A percentile compares a stretch with the other conserved stretches of the same genome.
Evolutionary conservation across 2,888 invertebrate species (phyloP).

Genomic region (Linnaemya tessellans): DNA sequence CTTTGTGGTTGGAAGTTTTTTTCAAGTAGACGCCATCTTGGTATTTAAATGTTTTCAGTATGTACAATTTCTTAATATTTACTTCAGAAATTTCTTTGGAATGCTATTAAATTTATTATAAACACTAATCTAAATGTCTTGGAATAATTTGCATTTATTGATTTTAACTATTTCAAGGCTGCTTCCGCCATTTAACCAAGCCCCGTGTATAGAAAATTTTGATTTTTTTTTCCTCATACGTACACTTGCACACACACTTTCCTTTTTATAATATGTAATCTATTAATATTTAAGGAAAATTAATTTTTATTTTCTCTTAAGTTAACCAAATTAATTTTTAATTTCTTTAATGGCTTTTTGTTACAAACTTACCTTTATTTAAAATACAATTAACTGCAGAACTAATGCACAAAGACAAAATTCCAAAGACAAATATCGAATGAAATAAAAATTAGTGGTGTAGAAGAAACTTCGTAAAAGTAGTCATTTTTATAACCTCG

Average conservation of each 20-base stretch:
- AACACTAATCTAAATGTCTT: not conserved
- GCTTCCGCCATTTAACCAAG: constrained; percentile 69
- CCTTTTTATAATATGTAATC: not conserved
- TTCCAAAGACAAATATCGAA: constrained; percentile 74
- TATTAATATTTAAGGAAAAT: not conserved
- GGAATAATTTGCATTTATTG: constrained; percentile 63
- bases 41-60: constrained; percentile 45
- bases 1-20: constrained; percentile 53
- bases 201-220: constrained; percentile 59
- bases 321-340: not conserved
- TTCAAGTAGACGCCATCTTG: constrained; percentile 69
- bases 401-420: constrained; percentile 74
- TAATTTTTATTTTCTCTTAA: not conserved
- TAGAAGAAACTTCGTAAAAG: constrained; percentile 36
- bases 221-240: constrained; percentile 45
- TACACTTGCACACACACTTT: constrained; percentile 38
- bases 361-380: constrained; percentile 72
- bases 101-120: not conserved
- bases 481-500: constrained; percentile 35
- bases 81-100: not conserved
- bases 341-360: constrained; percentile 14
- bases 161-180: constrained; percentile 70
- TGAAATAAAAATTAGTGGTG: constrained; percentile 69
- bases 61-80: not conserved
- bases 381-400: constrained; percentile 74